A percentile compares a stretch with the other conserved stretches of the same genome.
Evolutionary conservation across 2,888 invertebrate genomes (phyloP).

Genomic region (Minunthozetes semirufus): DNA sequence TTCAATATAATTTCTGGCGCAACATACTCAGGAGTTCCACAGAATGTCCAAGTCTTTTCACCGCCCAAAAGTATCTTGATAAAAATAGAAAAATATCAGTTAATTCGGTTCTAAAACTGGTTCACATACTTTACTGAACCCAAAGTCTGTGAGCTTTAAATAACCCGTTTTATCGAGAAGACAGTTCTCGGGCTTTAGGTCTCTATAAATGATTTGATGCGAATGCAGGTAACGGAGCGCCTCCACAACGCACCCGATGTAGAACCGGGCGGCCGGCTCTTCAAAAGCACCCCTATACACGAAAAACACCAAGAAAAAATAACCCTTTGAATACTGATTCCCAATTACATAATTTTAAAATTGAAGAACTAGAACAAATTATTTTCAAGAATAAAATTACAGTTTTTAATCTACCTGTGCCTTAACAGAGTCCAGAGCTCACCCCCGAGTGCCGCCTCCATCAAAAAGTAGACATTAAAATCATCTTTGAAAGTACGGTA

Average conservation of each 20-base stretch:
- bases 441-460: conserved; percentile 90
- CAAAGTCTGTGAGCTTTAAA: conserved; percentile 63
- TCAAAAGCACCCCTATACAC: conserved; percentile 73
- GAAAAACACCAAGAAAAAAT: conserved; percentile 28
- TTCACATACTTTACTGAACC: conserved; percentile 37
- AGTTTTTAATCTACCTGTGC: conserved; percentile 54
- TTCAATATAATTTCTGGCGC: conserved; percentile 74
- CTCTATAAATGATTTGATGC: conserved; percentile 85
- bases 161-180: conserved; percentile 86
- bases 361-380: no score
- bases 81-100: no score
- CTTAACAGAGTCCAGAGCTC: conserved; percentile 92
- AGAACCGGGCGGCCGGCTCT: conserved; percentile 86
- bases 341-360: no score
- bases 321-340: no score
- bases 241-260: conserved; percentile 93
- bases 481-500: conserved; percentile 83
- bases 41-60: conserved; percentile 87
- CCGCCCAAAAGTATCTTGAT: conserved; percentile 69
- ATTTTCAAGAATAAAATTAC: no score
- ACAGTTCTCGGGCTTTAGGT: conserved; percentile 84
- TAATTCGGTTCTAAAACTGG: neutral
- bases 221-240: conserved; percentile 96
- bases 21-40: conserved; percentile 76
- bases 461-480: conserved; percentile 86